Percentiles rank a stretch among this genome's conserved stretches.
These are phyloP conservation scores for Polydrusus cervinus DNA, from an alignment of 2,888 invertebrate genomes.

Conservation along the genomic window DNA sequence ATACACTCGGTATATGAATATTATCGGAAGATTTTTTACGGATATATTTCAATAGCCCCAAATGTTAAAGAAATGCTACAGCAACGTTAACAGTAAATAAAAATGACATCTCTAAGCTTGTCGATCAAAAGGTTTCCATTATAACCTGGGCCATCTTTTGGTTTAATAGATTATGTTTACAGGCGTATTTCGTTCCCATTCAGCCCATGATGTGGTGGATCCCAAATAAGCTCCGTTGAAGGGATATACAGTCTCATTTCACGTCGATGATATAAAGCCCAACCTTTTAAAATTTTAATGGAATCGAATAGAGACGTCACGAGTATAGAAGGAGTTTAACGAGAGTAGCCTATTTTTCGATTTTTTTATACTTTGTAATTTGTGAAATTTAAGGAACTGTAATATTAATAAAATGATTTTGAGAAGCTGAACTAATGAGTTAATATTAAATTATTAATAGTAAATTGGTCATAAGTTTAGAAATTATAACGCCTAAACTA, in stretches of 20 bases:
- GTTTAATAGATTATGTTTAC: slow-evolving; percentile 44
- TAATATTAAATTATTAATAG: too few relatives aligned
- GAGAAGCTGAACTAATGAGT: too few relatives aligned
- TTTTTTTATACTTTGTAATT: slow-evolving; percentile 1
- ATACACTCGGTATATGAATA: too few relatives aligned
- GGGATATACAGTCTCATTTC: slow-evolving; percentile 41
- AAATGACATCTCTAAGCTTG: slow-evolving; percentile 3
- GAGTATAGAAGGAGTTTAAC: slow-evolving; percentile 14
- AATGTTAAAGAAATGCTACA: neutral
- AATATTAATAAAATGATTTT: too few relatives aligned
- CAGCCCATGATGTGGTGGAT: slow-evolving; percentile 36
- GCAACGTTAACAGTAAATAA: neutral
- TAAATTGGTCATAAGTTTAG: too few relatives aligned
- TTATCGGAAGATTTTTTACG: too few relatives aligned
- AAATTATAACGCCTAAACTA: too few relatives aligned
- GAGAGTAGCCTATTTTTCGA: slow-evolving; percentile 6
- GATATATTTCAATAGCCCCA: too few relatives aligned
- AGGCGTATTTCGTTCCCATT: slow-evolving; percentile 40
- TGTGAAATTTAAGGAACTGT: neutral
- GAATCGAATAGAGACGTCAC: slow-evolving; percentile 32
- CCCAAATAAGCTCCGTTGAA: slow-evolving; percentile 39
- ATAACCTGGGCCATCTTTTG: slow-evolving; percentile 31
- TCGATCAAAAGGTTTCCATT: slow-evolving; percentile 33
- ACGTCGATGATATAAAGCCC: slow-evolving; percentile 31
- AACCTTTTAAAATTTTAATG: slow-evolving; percentile 41